Evolutionary conservation across 2,797 vertebrate genomes (phyloP), one percentile per base, ranked within the genome.

Genomic region (Typhlichthys subterraneus): DNA sequence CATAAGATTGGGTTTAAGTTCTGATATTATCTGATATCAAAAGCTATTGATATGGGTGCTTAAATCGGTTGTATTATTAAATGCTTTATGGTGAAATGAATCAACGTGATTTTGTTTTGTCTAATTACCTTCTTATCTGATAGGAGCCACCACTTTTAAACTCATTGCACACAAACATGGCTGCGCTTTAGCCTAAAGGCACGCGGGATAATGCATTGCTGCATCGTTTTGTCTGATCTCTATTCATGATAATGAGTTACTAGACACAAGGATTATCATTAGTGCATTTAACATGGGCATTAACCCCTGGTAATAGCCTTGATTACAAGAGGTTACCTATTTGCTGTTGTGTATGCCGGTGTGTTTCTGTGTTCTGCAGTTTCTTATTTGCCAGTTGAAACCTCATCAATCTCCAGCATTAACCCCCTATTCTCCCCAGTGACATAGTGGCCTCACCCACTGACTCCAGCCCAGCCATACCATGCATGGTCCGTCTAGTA

Each of bases 241-340:
- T 69, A 67, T 81, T 72, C 82, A 80, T 80, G 81, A 76, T 88
- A 90, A 91, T 87, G 78, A 88, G 70, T 72, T 84, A 82, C 80
- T 76, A 79, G 82, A 74, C 78, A 83, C 76, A 84, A 82, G 82
- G 85, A 85, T 87, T 67, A 76, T 81, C 84, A 79, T 79, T 85
- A 76, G 72, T 80, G 81, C 75, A 79, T 87, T 85, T 73, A 74
- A 84, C 84, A 82, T 71, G 79, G 84, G 77, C 70, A 76, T 79
- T 83, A 70, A 87, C 81, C 48, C 31, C 73, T 66, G 74, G 31
- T 23, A 51, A 69, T 38, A 59, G 63, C 46, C 61, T 45, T 55
- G 58, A 73, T 53, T 70, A 77, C 46, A 65, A 81, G 58, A 65
- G 75, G 76, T 82, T 70, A 75, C 77, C 76, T 66, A 63, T 68